phyloP scores from a whole-genome alignment of 2,888 invertebrate species.

The Heliconius charithonia region DNA sequence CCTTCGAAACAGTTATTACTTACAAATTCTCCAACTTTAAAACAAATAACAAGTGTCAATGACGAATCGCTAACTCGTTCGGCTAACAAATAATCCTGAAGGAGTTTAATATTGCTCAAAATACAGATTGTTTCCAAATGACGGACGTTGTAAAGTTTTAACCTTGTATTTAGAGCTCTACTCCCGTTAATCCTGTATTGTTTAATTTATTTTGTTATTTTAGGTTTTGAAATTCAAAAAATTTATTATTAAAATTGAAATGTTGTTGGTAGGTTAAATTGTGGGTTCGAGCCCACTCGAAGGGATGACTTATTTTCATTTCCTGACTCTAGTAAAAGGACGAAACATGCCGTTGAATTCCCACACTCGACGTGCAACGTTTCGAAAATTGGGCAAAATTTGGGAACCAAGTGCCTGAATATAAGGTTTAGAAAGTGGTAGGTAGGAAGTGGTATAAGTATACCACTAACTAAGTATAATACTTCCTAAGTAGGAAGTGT shows the following conservation, averaged over 20 bases:
- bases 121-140: conserved; percentile 2
- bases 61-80: conserved; percentile 17
- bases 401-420: no score
- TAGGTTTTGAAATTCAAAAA: background rate
- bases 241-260: background rate
- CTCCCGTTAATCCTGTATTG: background rate
- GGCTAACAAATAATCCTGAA: conserved; percentile 22
- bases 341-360: no score
- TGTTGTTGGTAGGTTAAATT: no score
- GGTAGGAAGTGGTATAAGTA: no score
- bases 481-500: no score
- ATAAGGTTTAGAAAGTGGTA: no score
- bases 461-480: no score
- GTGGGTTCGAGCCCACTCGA: no score
- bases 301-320: no score
- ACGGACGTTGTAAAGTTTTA: conserved; percentile 7
- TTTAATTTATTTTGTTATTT: background rate
- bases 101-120: conserved; percentile 16
- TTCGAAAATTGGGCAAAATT: no score
- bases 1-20: conserved; percentile 13
- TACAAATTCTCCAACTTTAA: conserved; percentile 20
- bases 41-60: conserved; percentile 27
- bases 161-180: background rate
- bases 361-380: no score
- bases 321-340: no score